phyloP scores from a whole-genome alignment of 2,113 vertebrate species.

The Syngnathus scovelli region DNA sequence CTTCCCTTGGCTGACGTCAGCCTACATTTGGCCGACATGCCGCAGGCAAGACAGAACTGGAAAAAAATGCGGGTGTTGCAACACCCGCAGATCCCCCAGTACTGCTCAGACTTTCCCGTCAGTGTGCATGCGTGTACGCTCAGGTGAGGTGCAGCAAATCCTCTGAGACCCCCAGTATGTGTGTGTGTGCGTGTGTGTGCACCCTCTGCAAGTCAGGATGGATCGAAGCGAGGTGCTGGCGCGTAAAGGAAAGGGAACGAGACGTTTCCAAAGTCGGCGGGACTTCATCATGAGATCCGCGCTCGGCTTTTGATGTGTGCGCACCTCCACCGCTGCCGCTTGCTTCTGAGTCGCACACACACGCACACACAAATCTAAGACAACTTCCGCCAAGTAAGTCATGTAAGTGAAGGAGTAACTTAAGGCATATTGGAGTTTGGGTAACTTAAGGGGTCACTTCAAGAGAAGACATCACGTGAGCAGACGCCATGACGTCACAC shows the following conservation, averaged over 20 bases:
- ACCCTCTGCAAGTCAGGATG: slow-evolving; percentile 19
- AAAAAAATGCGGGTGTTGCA: not conserved
- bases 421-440: not conserved
- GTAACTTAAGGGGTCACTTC: too few species aligned
- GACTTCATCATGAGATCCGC: slow-evolving; percentile 58
- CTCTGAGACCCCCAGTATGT: slow-evolving; percentile 6
- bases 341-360: slow-evolving; percentile 14
- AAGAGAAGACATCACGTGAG: not conserved
- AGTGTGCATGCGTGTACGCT: slow-evolving; percentile 16
- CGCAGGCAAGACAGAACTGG: not conserved
- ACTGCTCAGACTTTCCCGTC: slow-evolving; percentile 42
- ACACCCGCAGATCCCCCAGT: not conserved
- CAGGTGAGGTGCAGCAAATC: slow-evolving; percentile 6
- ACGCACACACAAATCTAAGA: not conserved
- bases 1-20: slow-evolving; percentile 37
- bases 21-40: slow-evolving; percentile 34
- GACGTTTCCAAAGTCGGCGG: slow-evolving; percentile 64
- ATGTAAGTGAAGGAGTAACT: not conserved
- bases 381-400: not conserved
- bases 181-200: slow-evolving; percentile 19
- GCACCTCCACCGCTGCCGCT: slow-evolving; percentile 36
- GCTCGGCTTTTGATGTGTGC: slow-evolving; percentile 55
- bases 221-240: slow-evolving; percentile 34
- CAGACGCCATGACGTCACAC: slow-evolving; percentile 6
- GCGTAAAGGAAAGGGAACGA: slow-evolving; percentile 62